Conservation (phyloP, 2,113 vertebrate species). For the Sander vitreus region DNA sequence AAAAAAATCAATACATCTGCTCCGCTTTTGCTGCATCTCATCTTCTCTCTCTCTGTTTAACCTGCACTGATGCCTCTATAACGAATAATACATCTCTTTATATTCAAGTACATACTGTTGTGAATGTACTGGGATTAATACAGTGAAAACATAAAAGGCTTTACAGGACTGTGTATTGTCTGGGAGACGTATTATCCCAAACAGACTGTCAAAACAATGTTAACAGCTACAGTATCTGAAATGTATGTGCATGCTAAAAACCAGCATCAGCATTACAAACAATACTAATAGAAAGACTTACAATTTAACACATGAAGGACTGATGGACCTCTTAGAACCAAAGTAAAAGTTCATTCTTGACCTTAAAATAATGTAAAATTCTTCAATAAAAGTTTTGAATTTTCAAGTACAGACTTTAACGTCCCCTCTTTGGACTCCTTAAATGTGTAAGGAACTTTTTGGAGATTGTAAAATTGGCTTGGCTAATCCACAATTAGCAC, state of each 20-base stretch:
- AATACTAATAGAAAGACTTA: neutral
- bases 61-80: neutral
- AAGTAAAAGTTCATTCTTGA: neutral
- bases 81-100: slow-evolving; percentile 32
- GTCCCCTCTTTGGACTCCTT: neutral
- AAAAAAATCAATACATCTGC: slow-evolving; percentile 51
- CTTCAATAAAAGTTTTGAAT: neutral
- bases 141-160: slow-evolving; percentile 2
- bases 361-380: neutral
- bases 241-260: neutral
- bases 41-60: slow-evolving; percentile 20
- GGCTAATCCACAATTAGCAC: slow-evolving; percentile 27
- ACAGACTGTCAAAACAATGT: slow-evolving; percentile 1
- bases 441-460: neutral
- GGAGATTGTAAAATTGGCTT: neutral
- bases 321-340: neutral
- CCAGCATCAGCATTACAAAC: neutral
- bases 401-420: neutral
- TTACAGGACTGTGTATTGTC: neutral
- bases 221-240: neutral
- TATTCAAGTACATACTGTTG: slow-evolving; percentile 10
- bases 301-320: neutral
- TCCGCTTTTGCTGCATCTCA: slow-evolving; percentile 25
- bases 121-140: slow-evolving; percentile 18
- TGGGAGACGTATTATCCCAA: neutral